These are phyloP conservation scores for Myotis davidii DNA, from an alignment of 2,113 vertebrate genomes.

Conservation along the genomic window DNA sequence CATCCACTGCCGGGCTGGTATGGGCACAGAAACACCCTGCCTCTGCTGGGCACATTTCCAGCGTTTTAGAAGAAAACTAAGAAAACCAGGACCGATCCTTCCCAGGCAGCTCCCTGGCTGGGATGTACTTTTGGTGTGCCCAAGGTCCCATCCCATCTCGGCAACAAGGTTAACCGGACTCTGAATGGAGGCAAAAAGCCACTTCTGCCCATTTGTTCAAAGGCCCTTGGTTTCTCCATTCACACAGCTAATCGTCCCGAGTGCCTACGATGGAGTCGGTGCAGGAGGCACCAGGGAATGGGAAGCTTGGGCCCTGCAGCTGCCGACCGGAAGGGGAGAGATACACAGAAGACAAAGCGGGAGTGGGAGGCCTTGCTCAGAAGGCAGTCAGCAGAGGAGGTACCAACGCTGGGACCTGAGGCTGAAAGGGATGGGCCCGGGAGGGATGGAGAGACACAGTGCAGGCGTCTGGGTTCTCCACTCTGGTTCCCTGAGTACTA, in stretches of 20 bases:
- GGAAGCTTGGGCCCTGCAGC: not conserved
- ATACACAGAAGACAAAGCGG: not conserved
- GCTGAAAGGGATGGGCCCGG: not conserved
- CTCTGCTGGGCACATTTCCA: too few species aligned
- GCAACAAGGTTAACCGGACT: not conserved
- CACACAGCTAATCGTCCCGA: accelerated
- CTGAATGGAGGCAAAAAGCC: not conserved
- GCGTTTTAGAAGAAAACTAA: not conserved
- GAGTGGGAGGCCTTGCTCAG: not conserved
- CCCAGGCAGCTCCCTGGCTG: not conserved
- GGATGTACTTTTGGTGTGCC: not conserved
- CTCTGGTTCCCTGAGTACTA: not conserved
- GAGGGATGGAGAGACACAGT: too few species aligned
- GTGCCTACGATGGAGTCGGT: accelerated
- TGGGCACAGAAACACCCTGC: not conserved
- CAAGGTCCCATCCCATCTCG: accelerated
- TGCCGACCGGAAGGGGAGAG: too few species aligned
- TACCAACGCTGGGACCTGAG: not conserved
- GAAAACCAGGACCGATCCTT: not conserved
- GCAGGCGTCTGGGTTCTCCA: not conserved
- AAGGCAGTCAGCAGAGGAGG: not conserved
- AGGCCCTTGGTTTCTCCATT: not conserved
- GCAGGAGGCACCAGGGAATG: not conserved
- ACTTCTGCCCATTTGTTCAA: not conserved
- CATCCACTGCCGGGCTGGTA: not conserved